Conservation (phyloP, 1,140 invertebrate species). For the Drosophila mayri region DNA sequence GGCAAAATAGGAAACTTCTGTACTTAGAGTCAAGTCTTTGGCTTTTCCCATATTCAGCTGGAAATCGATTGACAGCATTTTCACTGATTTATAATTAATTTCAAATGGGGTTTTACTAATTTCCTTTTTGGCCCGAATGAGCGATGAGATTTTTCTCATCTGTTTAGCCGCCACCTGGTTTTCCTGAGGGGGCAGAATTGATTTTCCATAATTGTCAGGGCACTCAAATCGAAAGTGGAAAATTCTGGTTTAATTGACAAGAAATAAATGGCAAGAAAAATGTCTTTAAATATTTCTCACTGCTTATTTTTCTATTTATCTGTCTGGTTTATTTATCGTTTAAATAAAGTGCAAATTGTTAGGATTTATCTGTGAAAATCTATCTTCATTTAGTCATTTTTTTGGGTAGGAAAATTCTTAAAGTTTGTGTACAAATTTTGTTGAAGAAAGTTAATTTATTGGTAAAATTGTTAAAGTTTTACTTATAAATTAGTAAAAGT, state of each 20-base stretch:
- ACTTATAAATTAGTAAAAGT: too few species aligned
- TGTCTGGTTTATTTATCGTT: conserved; percentile 28
- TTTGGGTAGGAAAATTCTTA: background rate
- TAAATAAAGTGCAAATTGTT: conserved; percentile 23
- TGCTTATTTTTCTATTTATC: too few species aligned
- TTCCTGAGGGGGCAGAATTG: conserved; percentile 13
- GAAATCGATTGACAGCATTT: conserved; percentile 51
- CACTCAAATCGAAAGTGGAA: conserved; percentile 38
- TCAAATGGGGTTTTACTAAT: conserved; percentile 45
- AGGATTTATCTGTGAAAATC: background rate
- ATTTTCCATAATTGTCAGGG: conserved; percentile 26
- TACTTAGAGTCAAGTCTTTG: conserved; percentile 17
- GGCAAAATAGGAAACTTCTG: conserved; percentile 8
- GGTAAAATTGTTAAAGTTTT: background rate
- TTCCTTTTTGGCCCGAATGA: conserved; percentile 12
- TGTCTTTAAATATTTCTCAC: conserved; percentile 10
- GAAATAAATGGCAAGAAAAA: conserved; percentile 1
- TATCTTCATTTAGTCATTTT: background rate
- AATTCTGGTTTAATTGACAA: conserved; percentile 26
- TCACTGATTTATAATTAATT: conserved; percentile 50
- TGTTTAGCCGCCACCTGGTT: conserved; percentile 10
- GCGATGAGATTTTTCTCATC: conserved; percentile 43
- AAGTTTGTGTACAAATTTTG: background rate
- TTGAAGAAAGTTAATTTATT: background rate
- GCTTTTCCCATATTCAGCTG: conserved; percentile 16